Conservation (phyloP, 2,888 invertebrate genomes). For the Agrotis segetum region DNA sequence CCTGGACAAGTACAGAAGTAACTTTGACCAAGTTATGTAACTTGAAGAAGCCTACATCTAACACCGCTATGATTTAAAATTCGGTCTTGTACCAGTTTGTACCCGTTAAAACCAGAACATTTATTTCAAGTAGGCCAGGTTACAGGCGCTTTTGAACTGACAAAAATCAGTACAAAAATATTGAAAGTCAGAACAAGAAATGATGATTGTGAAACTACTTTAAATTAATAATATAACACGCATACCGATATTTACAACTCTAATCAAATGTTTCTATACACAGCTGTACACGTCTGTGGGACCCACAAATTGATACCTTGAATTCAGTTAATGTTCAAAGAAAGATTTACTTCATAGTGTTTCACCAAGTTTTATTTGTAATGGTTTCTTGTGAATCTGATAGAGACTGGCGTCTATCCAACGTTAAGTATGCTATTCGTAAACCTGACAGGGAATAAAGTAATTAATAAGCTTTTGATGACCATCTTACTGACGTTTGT, state of each 20-base stretch:
- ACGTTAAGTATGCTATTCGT: slow-evolving; percentile 26
- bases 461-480: slow-evolving; percentile 24
- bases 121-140: too few species aligned
- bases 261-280: slow-evolving; percentile 3
- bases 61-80: too few species aligned
- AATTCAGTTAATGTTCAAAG: not conserved
- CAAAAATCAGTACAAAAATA: too few species aligned
- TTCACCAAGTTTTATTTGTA: not conserved
- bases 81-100: too few species aligned
- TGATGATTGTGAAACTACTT: too few species aligned
- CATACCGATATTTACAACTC: not conserved
- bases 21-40: too few species aligned
- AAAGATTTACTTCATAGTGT: slow-evolving; percentile 2
- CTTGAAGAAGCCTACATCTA: too few species aligned
- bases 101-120: too few species aligned
- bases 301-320: not conserved
- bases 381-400: slow-evolving; percentile 18
- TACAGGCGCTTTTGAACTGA: too few species aligned
- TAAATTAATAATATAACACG: too few species aligned
- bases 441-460: slow-evolving; percentile 2
- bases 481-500: not conserved
- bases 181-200: too few species aligned
- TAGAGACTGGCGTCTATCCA: slow-evolving; percentile 32
- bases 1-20: too few species aligned
- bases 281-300: not conserved